These are phyloP conservation scores for Probaryconus sp. DNA, from an alignment of 1,140 invertebrate species.

Conservation along the genomic window DNA sequence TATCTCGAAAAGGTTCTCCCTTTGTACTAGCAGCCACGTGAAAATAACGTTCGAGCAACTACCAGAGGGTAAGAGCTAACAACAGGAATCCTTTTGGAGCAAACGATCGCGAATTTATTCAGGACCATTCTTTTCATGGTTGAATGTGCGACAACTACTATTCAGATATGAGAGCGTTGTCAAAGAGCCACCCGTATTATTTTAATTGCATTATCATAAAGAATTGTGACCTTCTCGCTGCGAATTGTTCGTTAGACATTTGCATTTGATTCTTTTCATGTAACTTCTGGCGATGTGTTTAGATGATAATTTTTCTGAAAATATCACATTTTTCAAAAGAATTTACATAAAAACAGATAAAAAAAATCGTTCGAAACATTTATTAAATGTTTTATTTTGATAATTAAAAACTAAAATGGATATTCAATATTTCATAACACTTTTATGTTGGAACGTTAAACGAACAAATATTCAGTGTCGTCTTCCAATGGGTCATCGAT, in stretches of 20 bases:
- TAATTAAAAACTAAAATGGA: too few species aligned
- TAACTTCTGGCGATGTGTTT: too few species aligned
- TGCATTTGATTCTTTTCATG: too few species aligned
- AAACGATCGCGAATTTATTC: constrained; percentile 23
- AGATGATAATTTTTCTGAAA: too few species aligned
- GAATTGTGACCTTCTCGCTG: neutral
- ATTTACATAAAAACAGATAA: too few species aligned
- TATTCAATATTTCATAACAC: too few species aligned
- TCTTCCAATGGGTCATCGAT: constrained; percentile 13
- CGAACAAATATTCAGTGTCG: neutral
- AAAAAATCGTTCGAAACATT: too few species aligned
- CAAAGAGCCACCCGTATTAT: neutral
- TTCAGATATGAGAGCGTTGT: neutral
- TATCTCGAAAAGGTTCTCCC: constrained; percentile 16
- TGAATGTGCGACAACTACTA: neutral
- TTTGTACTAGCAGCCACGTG: constrained; percentile 22
- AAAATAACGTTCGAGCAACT: constrained; percentile 27
- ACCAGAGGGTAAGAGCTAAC: constrained; percentile 14
- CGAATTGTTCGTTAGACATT: too few species aligned
- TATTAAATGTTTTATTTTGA: too few species aligned
- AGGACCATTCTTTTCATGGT: constrained; percentile 16
- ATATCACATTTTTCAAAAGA: too few species aligned
- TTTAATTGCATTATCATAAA: constrained; percentile 3
- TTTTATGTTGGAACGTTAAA: too few species aligned
- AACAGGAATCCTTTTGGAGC: constrained; percentile 18